Percentiles rank a stretch among this genome's conserved stretches.
Evolutionary conservation across 2,797 vertebrate species (phyloP).

Genomic region (Malurus leucopterus): DNA sequence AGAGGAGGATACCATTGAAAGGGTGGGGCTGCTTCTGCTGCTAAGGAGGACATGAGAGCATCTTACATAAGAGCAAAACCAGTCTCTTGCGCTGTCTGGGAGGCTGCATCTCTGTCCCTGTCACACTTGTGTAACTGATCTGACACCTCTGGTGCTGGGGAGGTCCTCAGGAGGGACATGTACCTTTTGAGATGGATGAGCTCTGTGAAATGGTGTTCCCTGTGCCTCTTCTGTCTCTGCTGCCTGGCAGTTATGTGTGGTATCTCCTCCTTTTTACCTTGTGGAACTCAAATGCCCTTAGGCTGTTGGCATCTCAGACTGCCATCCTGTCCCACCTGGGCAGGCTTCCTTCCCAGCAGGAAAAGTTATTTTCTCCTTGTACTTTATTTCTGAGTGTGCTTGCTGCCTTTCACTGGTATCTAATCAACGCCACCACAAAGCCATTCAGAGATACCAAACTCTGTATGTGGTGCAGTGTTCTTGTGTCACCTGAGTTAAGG

Average conservation of each 20-base stretch:
- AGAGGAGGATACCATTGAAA: neutral
- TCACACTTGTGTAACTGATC: neutral
- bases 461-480: neutral
- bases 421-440: neutral
- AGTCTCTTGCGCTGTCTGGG: neutral
- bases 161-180: neutral
- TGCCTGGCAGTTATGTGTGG: neutral
- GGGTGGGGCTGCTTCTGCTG: neutral
- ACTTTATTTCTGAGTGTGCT: neutral
- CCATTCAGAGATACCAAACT: neutral
- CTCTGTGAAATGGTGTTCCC: neutral
- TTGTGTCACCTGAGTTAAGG: neutral
- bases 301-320: neutral
- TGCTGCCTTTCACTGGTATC: neutral
- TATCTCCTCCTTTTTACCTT: neutral
- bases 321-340: neutral
- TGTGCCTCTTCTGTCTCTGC: neutral
- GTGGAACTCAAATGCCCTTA: fast-evolving
- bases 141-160: neutral
- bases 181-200: neutral
- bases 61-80: neutral
- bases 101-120: neutral
- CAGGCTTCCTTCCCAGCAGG: neutral
- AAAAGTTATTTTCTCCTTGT: neutral
- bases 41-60: neutral